phyloP scores from a whole-genome alignment of 2,113 vertebrate genomes.

The Grammomys dolichurus region DNA sequence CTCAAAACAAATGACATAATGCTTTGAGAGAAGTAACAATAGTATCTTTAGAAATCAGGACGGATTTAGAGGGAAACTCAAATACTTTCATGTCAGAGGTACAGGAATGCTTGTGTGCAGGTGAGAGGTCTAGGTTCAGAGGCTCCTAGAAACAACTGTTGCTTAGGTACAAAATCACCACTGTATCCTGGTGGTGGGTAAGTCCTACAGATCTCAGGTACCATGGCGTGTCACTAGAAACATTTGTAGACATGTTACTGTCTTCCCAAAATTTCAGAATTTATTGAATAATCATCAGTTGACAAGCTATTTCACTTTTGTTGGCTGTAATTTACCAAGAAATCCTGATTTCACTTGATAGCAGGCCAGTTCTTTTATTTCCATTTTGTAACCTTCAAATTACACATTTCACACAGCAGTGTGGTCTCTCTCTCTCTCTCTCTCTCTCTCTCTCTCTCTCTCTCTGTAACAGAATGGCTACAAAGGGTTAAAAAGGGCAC shows the following conservation, averaged over 20 bases:
- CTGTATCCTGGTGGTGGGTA: neutral
- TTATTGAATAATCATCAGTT: neutral
- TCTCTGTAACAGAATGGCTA: neutral
- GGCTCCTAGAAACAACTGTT: conserved; percentile 19
- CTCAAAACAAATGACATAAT: neutral
- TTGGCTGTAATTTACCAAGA: neutral
- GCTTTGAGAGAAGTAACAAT: neutral
- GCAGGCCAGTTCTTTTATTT: neutral
- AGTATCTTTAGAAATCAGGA: neutral
- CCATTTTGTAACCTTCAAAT: neutral
- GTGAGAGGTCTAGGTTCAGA: neutral
- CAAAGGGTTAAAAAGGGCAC: neutral
- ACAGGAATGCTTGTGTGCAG: neutral
- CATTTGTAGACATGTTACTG: neutral
- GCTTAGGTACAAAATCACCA: conserved; percentile 35
- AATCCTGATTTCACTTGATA: neutral
- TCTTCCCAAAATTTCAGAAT: neutral
- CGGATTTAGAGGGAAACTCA: neutral
- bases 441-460: neutral
- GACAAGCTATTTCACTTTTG: neutral
- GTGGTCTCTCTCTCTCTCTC: too few species aligned
- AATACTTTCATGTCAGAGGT: neutral
- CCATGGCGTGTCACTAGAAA: neutral
- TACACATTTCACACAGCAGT: neutral
- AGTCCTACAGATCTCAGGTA: neutral